Evolutionary conservation across 2,888 invertebrate species (phyloP).

Genomic region (Scaptomyza parva): DNA sequence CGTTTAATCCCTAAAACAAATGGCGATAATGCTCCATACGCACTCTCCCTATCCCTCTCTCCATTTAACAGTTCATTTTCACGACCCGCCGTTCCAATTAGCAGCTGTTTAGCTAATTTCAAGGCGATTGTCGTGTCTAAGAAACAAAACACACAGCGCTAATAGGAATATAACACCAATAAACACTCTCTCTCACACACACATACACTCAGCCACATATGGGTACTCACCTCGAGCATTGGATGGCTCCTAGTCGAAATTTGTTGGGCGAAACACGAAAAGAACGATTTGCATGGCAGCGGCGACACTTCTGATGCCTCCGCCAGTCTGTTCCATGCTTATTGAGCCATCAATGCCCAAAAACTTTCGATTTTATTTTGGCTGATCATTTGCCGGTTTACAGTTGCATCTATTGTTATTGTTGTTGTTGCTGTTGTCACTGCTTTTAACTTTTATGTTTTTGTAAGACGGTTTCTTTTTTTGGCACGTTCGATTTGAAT

Average conservation of each 20-base stretch:
- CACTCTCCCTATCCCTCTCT: neutral
- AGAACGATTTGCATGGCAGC: slow-evolving; percentile 25
- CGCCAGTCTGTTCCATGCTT: slow-evolving; percentile 38
- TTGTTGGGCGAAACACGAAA: slow-evolving; percentile 23
- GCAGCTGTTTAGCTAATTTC: slow-evolving; percentile 65
- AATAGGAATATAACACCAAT: slow-evolving; percentile 11
- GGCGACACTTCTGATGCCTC: slow-evolving; percentile 33
- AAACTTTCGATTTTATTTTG: slow-evolving; percentile 46
- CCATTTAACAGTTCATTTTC: slow-evolving; percentile 29
- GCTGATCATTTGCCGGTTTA: slow-evolving; percentile 42
- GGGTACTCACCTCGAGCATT: slow-evolving; percentile 42
- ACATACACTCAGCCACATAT: neutral
- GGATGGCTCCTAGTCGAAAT: slow-evolving; percentile 20
- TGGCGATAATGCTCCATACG: neutral
- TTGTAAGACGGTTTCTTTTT: slow-evolving; percentile 33
- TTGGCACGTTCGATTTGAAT: slow-evolving; percentile 43
- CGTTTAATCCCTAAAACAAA: slow-evolving; percentile 10
- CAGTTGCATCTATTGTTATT: slow-evolving; percentile 17
- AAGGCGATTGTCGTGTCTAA: neutral
- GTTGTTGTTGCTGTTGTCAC: slow-evolving; percentile 11
- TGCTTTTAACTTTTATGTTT: slow-evolving; percentile 6
- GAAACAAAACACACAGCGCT: neutral
- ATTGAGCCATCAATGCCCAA: slow-evolving; percentile 4
- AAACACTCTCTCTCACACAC: slow-evolving; percentile 4
- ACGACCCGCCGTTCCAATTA: slow-evolving; percentile 56